Evolutionary conservation across 2,113 vertebrate genomes (phyloP), one percentile per base, ranked within the genome.

Genomic region (Cervus canadensis): DNA sequence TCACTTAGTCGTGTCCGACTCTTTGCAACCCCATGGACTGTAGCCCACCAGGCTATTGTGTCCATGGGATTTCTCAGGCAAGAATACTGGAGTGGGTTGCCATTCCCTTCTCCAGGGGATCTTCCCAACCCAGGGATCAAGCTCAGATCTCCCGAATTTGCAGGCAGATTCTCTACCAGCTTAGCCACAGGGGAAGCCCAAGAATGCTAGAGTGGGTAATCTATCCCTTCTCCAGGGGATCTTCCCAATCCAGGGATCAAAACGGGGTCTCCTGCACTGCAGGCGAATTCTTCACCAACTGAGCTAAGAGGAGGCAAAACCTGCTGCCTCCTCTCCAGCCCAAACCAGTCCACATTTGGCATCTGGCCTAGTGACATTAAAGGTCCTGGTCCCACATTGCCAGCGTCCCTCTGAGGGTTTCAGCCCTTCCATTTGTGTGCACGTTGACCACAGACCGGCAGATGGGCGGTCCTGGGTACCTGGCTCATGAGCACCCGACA

Each of bases 391-490:
- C 23, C 56, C 56, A 7, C 17, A 12, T 85, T 64, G 79, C 40
- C 40, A 71, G 0, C 6, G 71, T 23, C 62, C 62, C 19, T 30
- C 30, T 3, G 36, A n/a, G 19, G 43, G 50, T 11, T 25, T 81
- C 14, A 28, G 15, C 48, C 23, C 19, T 45, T 71, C 45, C 28
- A 5, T 17, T 30, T 26, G 15, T 2, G 28, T 43, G 36, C 52
- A 45, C 7, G 1, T 0, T 48, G 57, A 82, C 26, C 50, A 0
- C 1, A 1, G 30, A 74, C 25, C 54, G 52, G 19, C 23, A 40
- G 28, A 30, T 2, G 15, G 52, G 48, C 40, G 6, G n/a, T n/a
- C 33, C 54, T n/a, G 12, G 40, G 28, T 10, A 16, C 4, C 43
- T 21, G 3, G 23, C 26, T 50, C n/a, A 5, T 62, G 25, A 40